phyloP scores from a whole-genome alignment of 2,888 invertebrate species.

The Gerosis bhagava region DNA sequence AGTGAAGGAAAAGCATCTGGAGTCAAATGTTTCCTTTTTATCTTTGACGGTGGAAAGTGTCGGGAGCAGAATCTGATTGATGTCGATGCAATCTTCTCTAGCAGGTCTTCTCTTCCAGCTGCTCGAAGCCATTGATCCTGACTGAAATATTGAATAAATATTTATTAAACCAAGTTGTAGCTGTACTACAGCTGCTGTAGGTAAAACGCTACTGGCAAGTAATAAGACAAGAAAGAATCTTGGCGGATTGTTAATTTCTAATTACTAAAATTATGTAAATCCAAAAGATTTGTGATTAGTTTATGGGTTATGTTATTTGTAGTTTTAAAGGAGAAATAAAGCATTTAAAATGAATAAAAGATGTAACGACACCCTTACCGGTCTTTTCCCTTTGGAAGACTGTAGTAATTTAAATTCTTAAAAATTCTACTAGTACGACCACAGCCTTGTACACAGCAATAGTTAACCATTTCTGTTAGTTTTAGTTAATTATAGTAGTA shows the following conservation, averaged over 20 bases:
- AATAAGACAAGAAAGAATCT: too few species aligned
- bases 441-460: slow-evolving; percentile 67
- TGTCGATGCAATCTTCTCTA: slow-evolving; percentile 38
- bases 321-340: too few species aligned
- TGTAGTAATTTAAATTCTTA: slow-evolving; percentile 62
- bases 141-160: slow-evolving; percentile 39
- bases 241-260: too few species aligned
- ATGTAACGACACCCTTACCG: too few species aligned
- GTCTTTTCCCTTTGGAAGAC: slow-evolving; percentile 60
- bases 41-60: slow-evolving; percentile 54
- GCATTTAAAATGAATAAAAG: too few species aligned
- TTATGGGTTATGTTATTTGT: too few species aligned
- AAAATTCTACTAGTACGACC: slow-evolving; percentile 62
- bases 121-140: slow-evolving; percentile 61
- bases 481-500: too few species aligned
- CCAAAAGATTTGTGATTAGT: too few species aligned
- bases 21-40: slow-evolving; percentile 58
- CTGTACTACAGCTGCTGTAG: too few species aligned
- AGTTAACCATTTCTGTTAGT: slow-evolving; percentile 62
- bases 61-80: slow-evolving; percentile 63
- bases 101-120: slow-evolving; percentile 54
- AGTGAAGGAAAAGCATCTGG: slow-evolving; percentile 61
- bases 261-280: neutral
- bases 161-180: too few species aligned
- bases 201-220: too few species aligned